phyloP scores from a whole-genome alignment of 2,113 vertebrate genomes.

The Malurus cyaneus region DNA sequence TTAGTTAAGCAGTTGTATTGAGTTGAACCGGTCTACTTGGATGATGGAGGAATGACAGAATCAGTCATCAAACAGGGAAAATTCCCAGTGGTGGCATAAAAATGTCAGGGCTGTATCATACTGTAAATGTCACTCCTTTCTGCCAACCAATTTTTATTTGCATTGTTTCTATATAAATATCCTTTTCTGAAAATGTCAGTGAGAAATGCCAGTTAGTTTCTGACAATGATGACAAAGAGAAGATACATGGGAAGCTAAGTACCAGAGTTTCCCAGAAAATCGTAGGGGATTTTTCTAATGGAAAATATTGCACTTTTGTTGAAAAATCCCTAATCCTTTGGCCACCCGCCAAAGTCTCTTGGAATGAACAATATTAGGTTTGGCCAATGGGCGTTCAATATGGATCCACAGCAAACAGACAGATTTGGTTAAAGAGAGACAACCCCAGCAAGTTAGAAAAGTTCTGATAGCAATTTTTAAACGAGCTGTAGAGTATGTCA shows the following conservation, averaged over 20 bases:
- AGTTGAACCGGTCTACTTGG: background rate
- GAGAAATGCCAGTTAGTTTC: slow-evolving; percentile 36
- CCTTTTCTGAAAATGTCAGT: slow-evolving; percentile 39
- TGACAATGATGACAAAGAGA: slow-evolving; percentile 39
- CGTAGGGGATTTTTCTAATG: slow-evolving; percentile 20
- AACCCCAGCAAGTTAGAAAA: background rate
- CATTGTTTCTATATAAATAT: slow-evolving; percentile 44
- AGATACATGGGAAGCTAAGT: slow-evolving; percentile 44
- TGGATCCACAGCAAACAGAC: background rate
- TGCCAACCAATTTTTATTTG: slow-evolving; percentile 38
- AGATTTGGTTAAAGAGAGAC: background rate
- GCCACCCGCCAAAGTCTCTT: slow-evolving; percentile 8
- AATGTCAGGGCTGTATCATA: slow-evolving; percentile 36
- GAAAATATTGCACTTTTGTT: slow-evolving; percentile 40
- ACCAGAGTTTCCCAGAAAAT: slow-evolving; percentile 43
- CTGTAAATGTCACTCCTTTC: slow-evolving; percentile 43
- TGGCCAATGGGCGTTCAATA: background rate
- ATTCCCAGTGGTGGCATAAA: slow-evolving; percentile 39
- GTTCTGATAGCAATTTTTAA: background rate
- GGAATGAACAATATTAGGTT: slow-evolving; percentile 16
- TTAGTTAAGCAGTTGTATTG: background rate
- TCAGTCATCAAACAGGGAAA: slow-evolving; percentile 26
- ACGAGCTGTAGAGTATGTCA: background rate
- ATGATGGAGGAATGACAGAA: slow-evolving; percentile 16
- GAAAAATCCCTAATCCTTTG: slow-evolving; percentile 50